Evolutionary conservation across 2,888 invertebrate genomes (phyloP).

Genomic region (Eupithecia abbreviata): DNA sequence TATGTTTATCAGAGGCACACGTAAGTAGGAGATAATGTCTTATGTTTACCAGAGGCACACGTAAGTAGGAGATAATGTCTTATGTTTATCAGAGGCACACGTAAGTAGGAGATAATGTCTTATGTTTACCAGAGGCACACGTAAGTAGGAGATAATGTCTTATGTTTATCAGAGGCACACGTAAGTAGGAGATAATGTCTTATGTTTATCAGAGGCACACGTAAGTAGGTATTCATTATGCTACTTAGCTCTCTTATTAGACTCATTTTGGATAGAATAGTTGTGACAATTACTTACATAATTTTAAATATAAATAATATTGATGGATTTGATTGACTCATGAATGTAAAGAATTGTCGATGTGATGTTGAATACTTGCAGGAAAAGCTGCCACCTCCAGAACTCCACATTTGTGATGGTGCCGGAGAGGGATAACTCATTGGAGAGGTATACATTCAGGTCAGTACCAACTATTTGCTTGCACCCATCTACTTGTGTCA

Average conservation of each 20-base stretch:
- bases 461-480: conserved; percentile 34
- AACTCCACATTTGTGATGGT: conserved; percentile 80
- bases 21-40: conserved; percentile 93
- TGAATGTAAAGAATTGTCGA: neutral
- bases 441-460: conserved; percentile 97
- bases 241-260: neutral
- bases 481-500: neutral
- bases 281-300: no score
- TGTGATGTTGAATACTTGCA: conserved; percentile 45
- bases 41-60: conserved; percentile 86
- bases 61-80: conserved; percentile 93
- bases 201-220: conserved; percentile 85
- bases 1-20: conserved; percentile 86
- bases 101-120: conserved; percentile 93
- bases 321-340: no score
- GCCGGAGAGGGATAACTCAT: conserved; percentile 81
- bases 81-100: conserved; percentile 86
- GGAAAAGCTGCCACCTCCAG: conserved; percentile 72
- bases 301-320: no score
- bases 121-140: conserved; percentile 86
- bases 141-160: conserved; percentile 93
- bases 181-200: conserved; percentile 93
- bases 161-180: conserved; percentile 86
- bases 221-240: conserved; percentile 56
- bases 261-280: no score